A percentile compares a stretch with the other conserved stretches of the same genome.
Evolutionary conservation across 1,140 invertebrate species (phyloP).

Genomic region (Brachionus asplanchnoidis): DNA sequence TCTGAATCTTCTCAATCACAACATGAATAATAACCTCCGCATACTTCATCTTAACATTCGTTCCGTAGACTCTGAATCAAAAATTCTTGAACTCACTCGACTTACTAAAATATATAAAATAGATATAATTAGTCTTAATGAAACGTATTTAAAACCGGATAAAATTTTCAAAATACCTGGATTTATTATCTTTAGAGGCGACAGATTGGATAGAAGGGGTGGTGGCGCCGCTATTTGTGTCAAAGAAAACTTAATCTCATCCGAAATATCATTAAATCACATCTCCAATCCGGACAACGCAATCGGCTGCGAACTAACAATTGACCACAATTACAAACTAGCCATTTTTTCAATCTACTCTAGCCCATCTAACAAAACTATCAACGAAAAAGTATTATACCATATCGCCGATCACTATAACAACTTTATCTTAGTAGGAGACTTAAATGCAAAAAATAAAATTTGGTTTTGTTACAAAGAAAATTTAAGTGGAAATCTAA

Average conservation of each 20-base stretch:
- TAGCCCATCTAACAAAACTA: neutral
- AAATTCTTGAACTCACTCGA: neutral
- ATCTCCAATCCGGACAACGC: neutral
- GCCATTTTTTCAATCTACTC: neutral
- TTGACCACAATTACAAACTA: neutral
- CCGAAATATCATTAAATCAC: neutral
- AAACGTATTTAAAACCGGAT: neutral
- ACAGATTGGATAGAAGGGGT: neutral
- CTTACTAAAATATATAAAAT: neutral
- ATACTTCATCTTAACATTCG: neutral
- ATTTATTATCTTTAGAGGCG: neutral
- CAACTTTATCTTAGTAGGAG: neutral
- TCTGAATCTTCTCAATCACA: neutral
- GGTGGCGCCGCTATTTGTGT: neutral
- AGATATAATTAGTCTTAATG: neutral
- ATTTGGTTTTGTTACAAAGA: neutral
- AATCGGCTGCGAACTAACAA: neutral
- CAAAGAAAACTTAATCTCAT: neutral
- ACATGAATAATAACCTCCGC: neutral
- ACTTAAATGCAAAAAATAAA: neutral
- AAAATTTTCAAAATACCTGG: neutral
- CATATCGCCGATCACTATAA: neutral
- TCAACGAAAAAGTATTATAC: neutral
- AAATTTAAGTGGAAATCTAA: neutral
- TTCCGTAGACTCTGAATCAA: neutral